These are phyloP conservation scores for Thryonomys swinderianus DNA, from an alignment of 2,113 vertebrate species.

Conservation along the genomic window DNA sequence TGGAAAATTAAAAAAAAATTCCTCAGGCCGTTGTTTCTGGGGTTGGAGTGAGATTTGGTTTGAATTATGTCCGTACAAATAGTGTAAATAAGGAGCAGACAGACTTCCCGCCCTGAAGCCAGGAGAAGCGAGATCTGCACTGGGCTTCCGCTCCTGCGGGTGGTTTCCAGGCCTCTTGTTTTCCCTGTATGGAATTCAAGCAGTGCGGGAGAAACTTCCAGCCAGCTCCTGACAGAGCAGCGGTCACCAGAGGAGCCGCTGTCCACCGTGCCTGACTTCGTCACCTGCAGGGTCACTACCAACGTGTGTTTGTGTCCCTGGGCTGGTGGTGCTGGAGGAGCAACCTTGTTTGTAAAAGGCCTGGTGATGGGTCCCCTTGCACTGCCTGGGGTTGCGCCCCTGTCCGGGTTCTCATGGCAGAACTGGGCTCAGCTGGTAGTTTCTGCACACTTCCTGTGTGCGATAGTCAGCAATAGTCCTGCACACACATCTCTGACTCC, in stretches of 20 bases:
- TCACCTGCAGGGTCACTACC: not conserved
- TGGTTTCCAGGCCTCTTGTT: not conserved
- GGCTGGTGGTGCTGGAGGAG: not conserved
- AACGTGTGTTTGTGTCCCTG: rapidly evolving
- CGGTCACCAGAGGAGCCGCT: too few relatives aligned
- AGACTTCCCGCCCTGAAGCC: not conserved
- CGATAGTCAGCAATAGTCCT: not conserved
- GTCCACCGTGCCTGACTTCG: rapidly evolving
- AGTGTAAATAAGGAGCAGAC: slow-evolving; percentile 65
- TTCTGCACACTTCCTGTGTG: not conserved
- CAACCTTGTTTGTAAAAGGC: too few relatives aligned
- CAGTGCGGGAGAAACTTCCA: rapidly evolving
- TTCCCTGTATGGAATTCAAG: not conserved
- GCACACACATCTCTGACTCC: not conserved
- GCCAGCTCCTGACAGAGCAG: too few relatives aligned
- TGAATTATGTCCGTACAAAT: slow-evolving; percentile 46
- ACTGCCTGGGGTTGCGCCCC: not conserved
- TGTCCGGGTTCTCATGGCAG: not conserved
- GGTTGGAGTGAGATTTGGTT: slow-evolving; percentile 59
- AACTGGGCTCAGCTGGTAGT: not conserved
- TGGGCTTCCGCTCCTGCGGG: not conserved
- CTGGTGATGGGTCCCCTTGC: rapidly evolving
- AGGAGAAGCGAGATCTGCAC: not conserved
- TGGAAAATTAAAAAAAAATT: slow-evolving; percentile 68
- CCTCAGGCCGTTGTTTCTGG: slow-evolving; percentile 59